Evolutionary conservation across 2,888 invertebrate genomes (phyloP), one percentile per base, ranked within the genome.

Genomic region (Teleogryllus oceanicus): DNA sequence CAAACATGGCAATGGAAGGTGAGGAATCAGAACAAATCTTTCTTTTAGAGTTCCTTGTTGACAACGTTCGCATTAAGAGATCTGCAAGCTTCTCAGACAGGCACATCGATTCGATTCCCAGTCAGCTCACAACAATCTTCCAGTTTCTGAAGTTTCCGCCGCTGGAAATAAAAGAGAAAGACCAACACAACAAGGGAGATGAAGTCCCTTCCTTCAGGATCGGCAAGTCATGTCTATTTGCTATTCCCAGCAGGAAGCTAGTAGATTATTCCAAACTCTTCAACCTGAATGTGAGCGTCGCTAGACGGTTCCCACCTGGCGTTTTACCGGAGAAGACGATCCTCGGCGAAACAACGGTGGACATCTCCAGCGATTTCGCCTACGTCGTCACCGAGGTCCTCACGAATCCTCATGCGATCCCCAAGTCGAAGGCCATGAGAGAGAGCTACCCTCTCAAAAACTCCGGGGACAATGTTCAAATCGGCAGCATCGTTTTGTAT

Each of bases 321-420:
- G 62, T 62, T 62, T 62, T 62, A n/a, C 62, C 62, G 0, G 62
- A 62, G 62, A 62, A 62, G 62, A 62, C 16, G n/a, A 62, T 62
- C 0, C 4, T 62, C 62, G 62, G 62, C 62, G 62, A 62, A n/a
- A n/a, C 62, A n/a, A 62, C n/a, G 13, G 62, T 62, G 16, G 62
- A 62, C 62, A 62, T 62, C 13, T 62, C 62, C 62, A 62, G 62
- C 62, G 62, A 62, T n/a, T 62, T 62, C 62, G 62, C 62, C n/a
- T 62, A 62, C 62, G 62, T 62, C 62, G 62, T 62, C n/a, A 62
- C 62, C 3, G 62, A 62, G n/a, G 62, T 62, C 16, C 62, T 62
- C 16, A 62, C 62, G 16, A 62, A 62, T 62, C 62, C 62, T 3
- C 62, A 62, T 13, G 62, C n/a, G n/a, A 62, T 62, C 62, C 62